Evolutionary conservation across 2,797 vertebrate species (phyloP), one percentile per base, ranked within the genome.

Genomic region (Mus minutoides): DNA sequence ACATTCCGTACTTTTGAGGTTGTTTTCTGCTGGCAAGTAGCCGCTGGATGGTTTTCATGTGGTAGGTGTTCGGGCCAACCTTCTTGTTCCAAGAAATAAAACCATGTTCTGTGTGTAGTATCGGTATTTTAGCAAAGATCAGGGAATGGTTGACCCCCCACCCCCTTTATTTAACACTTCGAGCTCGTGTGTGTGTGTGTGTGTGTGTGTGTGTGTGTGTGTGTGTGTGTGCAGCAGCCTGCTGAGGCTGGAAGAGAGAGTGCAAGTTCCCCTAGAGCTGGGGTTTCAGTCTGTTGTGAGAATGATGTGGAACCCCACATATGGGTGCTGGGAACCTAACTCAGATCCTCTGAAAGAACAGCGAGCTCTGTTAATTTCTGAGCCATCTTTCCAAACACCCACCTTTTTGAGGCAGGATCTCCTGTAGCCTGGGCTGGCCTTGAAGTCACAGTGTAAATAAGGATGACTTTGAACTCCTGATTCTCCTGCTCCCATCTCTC

Each of bases 41-140:
- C 75, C 98, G 97, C 92, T 92, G 97, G 97, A 98, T 98, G 97
- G 83, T 96, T 98, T 96, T 97, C 97, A 87, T 95, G 96, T 97
- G 97, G 96, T 98, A 75, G 85, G 80, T 95, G 93, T 98, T 90
- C 73, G 91, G 97, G 97, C 98, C 97, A 98, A 96, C 90, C 95
- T 96, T 97, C 92, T 11, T 1, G 88, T 97, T 97, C 95, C 96
- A 93, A 96, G 92, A 46, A 90, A 94, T 62, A 91, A 43, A 46
- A 71, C 43, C 69, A 60, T 43, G 40, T 77, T 94, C 24, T 94
- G 90, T 94, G 91, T 82, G 56, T 67, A 92, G 62, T 88, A 71
- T 85, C 95, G 77, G 54, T 37, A 52, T 17, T 94, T 95, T 90
- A 95, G 97, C 78, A 91, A 90, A 91, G 90, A 21, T 82, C 93